Base-by-base conservation (phyloP, 1,140 invertebrate genomes). In the Cyrtorhinus lividipennis region DNA sequence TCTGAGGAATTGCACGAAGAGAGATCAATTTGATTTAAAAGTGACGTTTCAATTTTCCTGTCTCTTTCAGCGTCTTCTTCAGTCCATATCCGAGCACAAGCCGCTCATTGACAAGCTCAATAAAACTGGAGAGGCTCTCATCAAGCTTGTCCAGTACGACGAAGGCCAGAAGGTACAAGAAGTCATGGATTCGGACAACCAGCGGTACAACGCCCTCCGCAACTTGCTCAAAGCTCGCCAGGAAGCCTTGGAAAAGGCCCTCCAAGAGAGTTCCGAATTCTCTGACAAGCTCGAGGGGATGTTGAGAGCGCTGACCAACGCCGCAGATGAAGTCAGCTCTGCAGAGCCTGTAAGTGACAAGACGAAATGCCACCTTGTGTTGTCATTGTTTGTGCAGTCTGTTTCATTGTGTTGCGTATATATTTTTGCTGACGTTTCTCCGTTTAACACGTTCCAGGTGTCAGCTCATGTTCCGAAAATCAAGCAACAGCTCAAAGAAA, bases 251-350 rank as follows among this genome's bases (percentile, higher is more conserved):
- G 95, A 98, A 73, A 90, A 82, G 73, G 91, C 91, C 20, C 73
- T 95, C 70, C 76, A 88, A 78, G 76, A 87, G 75, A 72, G 79
- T 0, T 82, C 81, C 38, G 84, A 93, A 74, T 96, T 97, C 74
- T 86, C 89, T 1, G 94, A 98, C 72, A 95, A 96, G 76, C 75
- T 98, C 20, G 94, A 98, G 73, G 92, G 93, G 23, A 95, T 98
- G 91, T 73, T 98, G 38, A 85, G 93, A n/a, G 90, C 91, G 2
- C 73, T 99, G 63, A 82, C 86, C 0, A 87, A 86, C 24, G 92
- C 95, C 0, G 88, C 89, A n/a, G 94, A 97, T 69, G 91, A 95
- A 74, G 82, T 93, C 1, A 82, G 88, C 67, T 83, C 85, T 56
- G 83, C 90, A 24, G 94, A 98, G 72, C 91, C 95, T 0, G 56